Evolutionary conservation across 1,140 invertebrate species (phyloP).

Genomic region (Gonioctena quinquepunctata): DNA sequence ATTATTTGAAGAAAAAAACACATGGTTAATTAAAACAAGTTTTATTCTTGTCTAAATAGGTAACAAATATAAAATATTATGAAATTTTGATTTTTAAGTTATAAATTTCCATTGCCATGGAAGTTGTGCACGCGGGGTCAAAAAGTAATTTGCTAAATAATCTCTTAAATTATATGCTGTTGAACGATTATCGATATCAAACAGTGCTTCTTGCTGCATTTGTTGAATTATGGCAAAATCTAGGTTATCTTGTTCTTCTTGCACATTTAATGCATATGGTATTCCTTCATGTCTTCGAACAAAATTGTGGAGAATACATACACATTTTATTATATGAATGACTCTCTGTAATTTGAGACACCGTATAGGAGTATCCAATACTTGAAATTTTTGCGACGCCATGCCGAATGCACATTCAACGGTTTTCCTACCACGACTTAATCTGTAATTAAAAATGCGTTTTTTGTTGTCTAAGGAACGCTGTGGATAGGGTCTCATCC

Average conservation of each 20-base stretch:
- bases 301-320: background rate
- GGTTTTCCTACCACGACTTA: constrained; percentile 9
- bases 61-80: background rate
- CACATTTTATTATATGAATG: background rate
- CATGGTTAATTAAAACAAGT: constrained; percentile 7
- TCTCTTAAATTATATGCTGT: constrained; percentile 17
- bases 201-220: background rate
- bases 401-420: constrained; percentile 24
- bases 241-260: background rate
- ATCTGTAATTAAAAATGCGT: constrained; percentile 21
- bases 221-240: background rate
- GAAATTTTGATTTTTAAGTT: background rate
- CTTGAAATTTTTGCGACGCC: constrained; percentile 16
- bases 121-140: background rate
- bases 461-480: constrained; percentile 4
- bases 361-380: constrained; percentile 14
- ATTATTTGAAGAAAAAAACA: background rate
- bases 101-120: constrained; percentile 1
- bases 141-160: constrained; percentile 16
- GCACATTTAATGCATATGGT: constrained; percentile 9
- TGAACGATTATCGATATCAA: background rate
- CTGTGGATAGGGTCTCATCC: constrained; percentile 16
- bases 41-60: background rate
- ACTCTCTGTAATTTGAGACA: background rate
- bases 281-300: background rate